Conservation (phyloP, 2,888 invertebrate species). For the Catonia carolina region DNA sequence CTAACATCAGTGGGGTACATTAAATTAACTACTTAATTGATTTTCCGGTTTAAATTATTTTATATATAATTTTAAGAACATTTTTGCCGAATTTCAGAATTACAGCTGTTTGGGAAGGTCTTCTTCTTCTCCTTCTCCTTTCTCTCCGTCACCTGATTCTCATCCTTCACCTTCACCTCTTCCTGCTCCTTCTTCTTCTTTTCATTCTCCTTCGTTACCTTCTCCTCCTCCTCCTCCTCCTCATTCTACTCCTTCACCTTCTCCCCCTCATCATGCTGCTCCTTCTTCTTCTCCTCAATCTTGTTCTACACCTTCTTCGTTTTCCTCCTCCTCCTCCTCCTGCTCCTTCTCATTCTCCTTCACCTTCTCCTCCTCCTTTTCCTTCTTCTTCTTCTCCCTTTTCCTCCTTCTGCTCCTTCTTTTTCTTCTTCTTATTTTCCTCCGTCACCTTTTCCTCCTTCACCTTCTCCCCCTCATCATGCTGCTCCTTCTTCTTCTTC, state of each 20-base stretch:
- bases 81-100: too few species aligned
- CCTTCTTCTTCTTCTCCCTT: neutral
- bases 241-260: too few species aligned
- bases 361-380: neutral
- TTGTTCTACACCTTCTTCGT: neutral
- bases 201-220: neutral
- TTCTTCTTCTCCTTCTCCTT: neutral
- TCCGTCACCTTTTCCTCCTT: neutral
- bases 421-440: too few species aligned
- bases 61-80: too few species aligned
- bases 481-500: neutral
- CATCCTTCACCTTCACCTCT: neutral
- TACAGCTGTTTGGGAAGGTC: too few species aligned
- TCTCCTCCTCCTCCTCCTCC: too few species aligned
- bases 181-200: too few species aligned
- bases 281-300: neutral
- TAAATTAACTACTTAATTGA: too few species aligned
- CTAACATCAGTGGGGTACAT: too few species aligned
- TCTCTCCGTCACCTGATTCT: neutral
- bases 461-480: neutral
- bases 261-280: neutral
- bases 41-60: too few species aligned
- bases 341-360: too few species aligned
- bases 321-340: neutral
- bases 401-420: too few species aligned